These are phyloP conservation scores for Otolemur garnettii DNA, from an alignment of 2,113 vertebrate genomes.

Conservation along the genomic window DNA sequence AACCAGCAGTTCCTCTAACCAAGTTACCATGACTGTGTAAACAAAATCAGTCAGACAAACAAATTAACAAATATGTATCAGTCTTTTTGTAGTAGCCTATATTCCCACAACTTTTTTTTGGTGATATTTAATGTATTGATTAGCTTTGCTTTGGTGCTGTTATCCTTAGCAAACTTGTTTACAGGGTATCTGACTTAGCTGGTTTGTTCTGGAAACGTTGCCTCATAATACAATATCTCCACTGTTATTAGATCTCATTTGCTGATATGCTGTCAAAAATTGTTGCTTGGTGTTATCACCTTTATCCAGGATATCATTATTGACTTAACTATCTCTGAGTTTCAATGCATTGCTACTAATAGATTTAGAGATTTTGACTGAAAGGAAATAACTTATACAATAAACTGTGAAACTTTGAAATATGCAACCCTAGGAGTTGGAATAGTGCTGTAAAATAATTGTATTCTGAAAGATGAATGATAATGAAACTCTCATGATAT, in stretches of 20 bases:
- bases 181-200: not conserved
- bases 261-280: not conserved
- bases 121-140: not conserved
- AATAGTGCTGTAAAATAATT: not conserved
- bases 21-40: not conserved
- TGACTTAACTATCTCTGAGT: not conserved
- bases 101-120: not conserved
- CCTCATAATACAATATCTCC: not conserved
- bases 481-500: not conserved
- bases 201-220: not conserved
- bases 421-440: not conserved
- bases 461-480: not conserved
- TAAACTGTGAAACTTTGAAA: not conserved
- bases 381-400: not conserved
- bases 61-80: not conserved
- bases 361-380: not conserved
- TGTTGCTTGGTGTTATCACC: not conserved
- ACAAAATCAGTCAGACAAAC: not conserved
- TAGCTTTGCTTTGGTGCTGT: not conserved
- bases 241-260: not conserved
- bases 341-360: not conserved
- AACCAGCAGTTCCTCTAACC: not conserved
- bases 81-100: not conserved
- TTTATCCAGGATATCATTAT: not conserved
- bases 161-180: not conserved